phyloP scores from a whole-genome alignment of 2,797 vertebrate genomes.

The Schizopygopsis pylzovi region DNA sequence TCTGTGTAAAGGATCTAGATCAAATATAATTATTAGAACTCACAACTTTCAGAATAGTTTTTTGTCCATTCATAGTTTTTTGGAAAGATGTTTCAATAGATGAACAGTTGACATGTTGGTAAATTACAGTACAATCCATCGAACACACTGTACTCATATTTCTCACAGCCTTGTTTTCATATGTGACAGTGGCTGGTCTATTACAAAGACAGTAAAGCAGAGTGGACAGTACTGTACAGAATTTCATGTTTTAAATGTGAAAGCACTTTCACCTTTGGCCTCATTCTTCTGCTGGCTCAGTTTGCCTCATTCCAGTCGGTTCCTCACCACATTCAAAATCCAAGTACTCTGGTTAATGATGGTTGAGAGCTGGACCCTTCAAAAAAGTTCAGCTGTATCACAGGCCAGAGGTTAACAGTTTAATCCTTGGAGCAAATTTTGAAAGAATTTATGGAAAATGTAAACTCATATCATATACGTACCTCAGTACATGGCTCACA shows the following conservation, averaged over 20 bases:
- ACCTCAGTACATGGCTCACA: background rate
- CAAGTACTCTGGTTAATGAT: conserved; percentile 21
- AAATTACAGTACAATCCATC: background rate
- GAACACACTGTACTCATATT: background rate
- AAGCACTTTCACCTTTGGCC: conserved; percentile 35
- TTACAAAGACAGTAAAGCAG: conserved; percentile 58
- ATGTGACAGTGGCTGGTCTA: background rate
- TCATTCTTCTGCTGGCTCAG: conserved; percentile 43
- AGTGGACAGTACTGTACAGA: conserved; percentile 43
- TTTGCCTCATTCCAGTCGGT: background rate
- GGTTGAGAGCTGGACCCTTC: conserved; percentile 14
- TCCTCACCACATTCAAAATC: background rate
- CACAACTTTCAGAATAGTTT: background rate
- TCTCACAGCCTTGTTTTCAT: background rate
- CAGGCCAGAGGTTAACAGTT: conserved; percentile 7
- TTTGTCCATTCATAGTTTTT: background rate
- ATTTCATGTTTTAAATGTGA: conserved; percentile 21
- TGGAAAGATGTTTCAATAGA: background rate
- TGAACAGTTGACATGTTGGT: background rate
- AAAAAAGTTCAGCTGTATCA: conserved; percentile 22
- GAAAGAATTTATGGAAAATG: conserved; percentile 5
- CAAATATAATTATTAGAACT: background rate
- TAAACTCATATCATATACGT: background rate
- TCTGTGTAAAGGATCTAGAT: background rate
- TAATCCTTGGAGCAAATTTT: background rate